These are phyloP conservation scores for Sarcophaga rosellei DNA, from an alignment of 2,888 invertebrate genomes.

Conservation along the genomic window DNA sequence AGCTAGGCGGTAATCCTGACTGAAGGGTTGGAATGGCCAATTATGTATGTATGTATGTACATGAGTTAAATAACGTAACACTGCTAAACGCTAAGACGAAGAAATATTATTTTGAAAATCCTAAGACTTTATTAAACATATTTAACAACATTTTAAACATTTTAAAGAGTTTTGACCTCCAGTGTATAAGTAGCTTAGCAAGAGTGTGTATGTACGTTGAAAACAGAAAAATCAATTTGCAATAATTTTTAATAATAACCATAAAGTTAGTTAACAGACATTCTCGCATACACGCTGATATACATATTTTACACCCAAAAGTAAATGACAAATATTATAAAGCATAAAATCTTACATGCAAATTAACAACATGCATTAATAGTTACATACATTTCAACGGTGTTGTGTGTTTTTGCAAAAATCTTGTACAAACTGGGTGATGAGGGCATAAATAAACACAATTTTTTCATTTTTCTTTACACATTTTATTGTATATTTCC, in stretches of 20 bases:
- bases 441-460: neutral
- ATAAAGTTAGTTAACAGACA: constrained; percentile 64
- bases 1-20: too few relatives aligned
- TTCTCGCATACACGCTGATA: neutral
- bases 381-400: constrained; percentile 4
- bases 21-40: too few relatives aligned
- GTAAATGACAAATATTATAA: constrained; percentile 64
- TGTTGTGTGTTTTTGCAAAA: neutral
- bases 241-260: constrained; percentile 69
- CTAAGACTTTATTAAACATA: too few relatives aligned
- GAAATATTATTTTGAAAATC: too few relatives aligned
- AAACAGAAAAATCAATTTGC: constrained; percentile 67
- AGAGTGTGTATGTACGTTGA: neutral
- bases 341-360: constrained; percentile 5
- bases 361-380: constrained; percentile 31
- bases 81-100: too few relatives aligned
- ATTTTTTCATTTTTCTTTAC: neutral
- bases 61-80: too few relatives aligned
- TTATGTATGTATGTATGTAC: too few relatives aligned
- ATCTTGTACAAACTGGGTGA: neutral
- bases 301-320: constrained; percentile 55
- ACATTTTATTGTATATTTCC: neutral
- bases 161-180: too few relatives aligned
- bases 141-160: too few relatives aligned
- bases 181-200: constrained; percentile 14